Evolutionary conservation across 2,113 vertebrate species (phyloP).

Genomic region (Mus musculus): GRCm39 chr16:71025001-71025500

Average conservation of each 20-base stretch:
- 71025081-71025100: neutral
- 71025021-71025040: neutral
- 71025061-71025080: neutral
- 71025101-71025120: neutral
- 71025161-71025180: neutral
- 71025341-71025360: neutral
- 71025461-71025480: neutral
- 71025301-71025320: neutral
- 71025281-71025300: neutral
- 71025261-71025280: fast-evolving
- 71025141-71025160: neutral
- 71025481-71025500: neutral
- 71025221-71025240: neutral
- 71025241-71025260: neutral
- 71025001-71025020: neutral
- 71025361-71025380: neutral
- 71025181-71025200: neutral
- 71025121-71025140: neutral
- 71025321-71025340: neutral
- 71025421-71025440: too few relatives aligned
- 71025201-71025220: neutral
- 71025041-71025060: neutral
- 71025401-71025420: neutral
- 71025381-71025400: neutral
- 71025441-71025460: neutral